A percentile compares a stretch with the other conserved stretches of the same genome.
phyloP scores from a whole-genome alignment of 2,113 vertebrate genomes.

The Labrus mixtus region DNA sequence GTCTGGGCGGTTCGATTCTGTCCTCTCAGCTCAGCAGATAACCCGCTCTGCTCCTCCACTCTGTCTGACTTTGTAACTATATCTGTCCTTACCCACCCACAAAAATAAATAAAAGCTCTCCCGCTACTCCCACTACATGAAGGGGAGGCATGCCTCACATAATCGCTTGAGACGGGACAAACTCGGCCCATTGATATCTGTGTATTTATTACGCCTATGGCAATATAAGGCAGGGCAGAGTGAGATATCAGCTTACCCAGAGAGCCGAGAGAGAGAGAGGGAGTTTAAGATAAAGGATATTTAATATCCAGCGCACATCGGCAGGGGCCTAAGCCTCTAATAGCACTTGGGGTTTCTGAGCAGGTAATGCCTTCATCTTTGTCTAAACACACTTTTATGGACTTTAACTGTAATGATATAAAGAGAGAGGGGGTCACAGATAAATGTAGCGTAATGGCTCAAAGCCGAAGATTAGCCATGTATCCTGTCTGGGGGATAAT shows the following conservation, averaged over 20 bases:
- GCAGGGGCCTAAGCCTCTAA: conserved; percentile 82
- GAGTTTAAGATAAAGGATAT: conserved; percentile 89
- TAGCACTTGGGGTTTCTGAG: conserved; percentile 85
- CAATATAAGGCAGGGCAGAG: conserved; percentile 83
- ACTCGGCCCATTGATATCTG: conserved; percentile 85
- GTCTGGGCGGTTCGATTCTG: conserved; percentile 49
- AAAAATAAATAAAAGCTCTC: conserved; percentile 77
- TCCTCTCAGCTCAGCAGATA: conserved; percentile 67
- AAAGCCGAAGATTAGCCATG: conserved; percentile 85
- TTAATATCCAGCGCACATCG: conserved; percentile 87
- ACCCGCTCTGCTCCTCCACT: conserved; percentile 58
- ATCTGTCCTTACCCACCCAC: conserved; percentile 73
- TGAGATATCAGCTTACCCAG: conserved; percentile 87
- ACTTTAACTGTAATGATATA: conserved; percentile 86
- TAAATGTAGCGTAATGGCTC: conserved; percentile 87
- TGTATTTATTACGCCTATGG: conserved; percentile 87
- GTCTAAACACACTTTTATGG: conserved; percentile 88
- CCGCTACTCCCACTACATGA: conserved; percentile 72
- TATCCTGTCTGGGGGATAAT: conserved; percentile 86
- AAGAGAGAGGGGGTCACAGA: conserved; percentile 85
- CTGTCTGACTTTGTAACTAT: conserved; percentile 73
- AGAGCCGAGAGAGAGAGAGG: conserved; percentile 77
- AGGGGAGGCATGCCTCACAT: conserved; percentile 75
- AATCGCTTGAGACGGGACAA: conserved; percentile 84
- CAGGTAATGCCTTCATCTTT: conserved; percentile 87